Evolutionary conservation across 2,113 vertebrate genomes (phyloP).

Genomic region (Leptosomus discolor): DNA sequence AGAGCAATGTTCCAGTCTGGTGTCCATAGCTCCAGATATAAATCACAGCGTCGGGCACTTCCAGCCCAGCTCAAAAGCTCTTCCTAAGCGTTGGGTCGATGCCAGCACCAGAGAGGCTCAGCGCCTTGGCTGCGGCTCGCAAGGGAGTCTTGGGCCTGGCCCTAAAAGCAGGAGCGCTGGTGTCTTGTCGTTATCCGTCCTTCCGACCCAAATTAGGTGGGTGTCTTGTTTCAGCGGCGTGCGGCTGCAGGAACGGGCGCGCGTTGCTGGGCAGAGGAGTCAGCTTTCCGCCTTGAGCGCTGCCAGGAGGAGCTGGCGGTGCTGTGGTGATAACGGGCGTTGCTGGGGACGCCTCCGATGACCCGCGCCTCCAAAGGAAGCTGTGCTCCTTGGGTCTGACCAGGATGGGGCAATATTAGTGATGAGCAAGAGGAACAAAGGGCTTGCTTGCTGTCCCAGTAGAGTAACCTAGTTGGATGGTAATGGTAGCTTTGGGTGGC

Average conservation of each 20-base stretch:
- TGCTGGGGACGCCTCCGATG: neutral
- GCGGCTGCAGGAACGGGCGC: neutral
- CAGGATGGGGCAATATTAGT: neutral
- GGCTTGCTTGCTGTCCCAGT: neutral
- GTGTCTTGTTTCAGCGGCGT: neutral
- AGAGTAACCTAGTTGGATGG: neutral
- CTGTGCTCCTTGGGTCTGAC: neutral
- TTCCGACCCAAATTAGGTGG: neutral
- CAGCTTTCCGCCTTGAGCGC: neutral
- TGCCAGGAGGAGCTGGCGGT: neutral
- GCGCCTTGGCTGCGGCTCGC: neutral
- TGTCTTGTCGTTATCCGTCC: neutral
- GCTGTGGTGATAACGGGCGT: rapidly evolving
- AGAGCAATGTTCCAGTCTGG: neutral
- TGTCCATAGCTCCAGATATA: neutral
- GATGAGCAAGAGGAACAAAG: neutral
- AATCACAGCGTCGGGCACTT: neutral
- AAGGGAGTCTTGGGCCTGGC: neutral
- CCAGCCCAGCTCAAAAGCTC: neutral
- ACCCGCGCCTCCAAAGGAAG: neutral
- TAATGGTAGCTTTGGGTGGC: neutral
- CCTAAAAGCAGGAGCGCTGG: neutral
- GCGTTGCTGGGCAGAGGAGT: neutral
- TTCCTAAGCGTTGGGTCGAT: neutral
- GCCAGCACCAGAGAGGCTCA: neutral